Base-by-base conservation (phyloP, 2,113 vertebrate genomes). In the Trochalopteron elliotii region DNA sequence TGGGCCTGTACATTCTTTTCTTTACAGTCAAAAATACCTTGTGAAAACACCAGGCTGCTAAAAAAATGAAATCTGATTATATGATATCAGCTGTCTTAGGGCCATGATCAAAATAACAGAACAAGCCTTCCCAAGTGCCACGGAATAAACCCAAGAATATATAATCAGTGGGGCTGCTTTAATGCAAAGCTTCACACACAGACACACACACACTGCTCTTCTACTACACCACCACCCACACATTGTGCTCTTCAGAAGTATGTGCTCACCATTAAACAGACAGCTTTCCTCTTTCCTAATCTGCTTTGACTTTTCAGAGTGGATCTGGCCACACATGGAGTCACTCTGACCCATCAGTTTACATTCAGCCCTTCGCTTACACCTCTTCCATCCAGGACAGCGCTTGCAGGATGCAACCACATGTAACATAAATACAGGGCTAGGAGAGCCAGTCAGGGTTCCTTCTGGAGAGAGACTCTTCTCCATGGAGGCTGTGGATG, bases 261-360 rank as follows among this genome's bases (percentile, higher is more conserved):
- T 23, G 75, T 89, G 68, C 64, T 78, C 55, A 2, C 63, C 76
- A 47, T 83, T 92, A 92, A 67, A 80, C 60, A 77, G 49, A 56
- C 24, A 68, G 35, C 65, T 90, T 94, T 78, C 83, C 1, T 0
- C 86, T 94, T 70, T 52, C 76, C 76, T 92, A 67, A 83, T 52
- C 64, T 37, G 47, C 83, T 89, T 52, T 50, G 72, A 63, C 86
- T 92, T 81, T 55, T 28, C 16, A 2, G 60, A 87, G 80, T 60
- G 60, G 64, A 82, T 92, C 8, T 90, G 93, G 71, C 83, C 93
- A 96, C 92, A 93, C 83, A 86, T 65, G 79, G 35, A 96, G 94
- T 67, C 74, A 30, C 33, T 15, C 27, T 6, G 35, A 42, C 28
- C 24, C n/a, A 47, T 14, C 35, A 21, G 67, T 61, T 96, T 77